Evolutionary conservation across 1,140 invertebrate genomes (phyloP).

Genomic region (Orchesella cincta): DNA sequence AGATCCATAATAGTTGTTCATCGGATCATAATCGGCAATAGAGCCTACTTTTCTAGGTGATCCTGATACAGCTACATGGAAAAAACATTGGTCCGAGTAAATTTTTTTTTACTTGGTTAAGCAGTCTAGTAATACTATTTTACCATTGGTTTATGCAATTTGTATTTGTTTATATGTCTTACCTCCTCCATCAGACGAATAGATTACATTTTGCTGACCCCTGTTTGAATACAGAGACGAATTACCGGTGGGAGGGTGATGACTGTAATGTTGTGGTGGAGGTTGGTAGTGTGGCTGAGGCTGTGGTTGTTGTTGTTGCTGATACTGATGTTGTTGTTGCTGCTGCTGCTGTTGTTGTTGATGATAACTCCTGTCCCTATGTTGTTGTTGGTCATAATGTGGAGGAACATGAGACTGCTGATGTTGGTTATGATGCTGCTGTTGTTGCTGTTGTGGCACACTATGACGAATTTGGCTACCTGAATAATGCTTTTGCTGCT

Average conservation of each 20-base stretch:
- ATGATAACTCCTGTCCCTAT: slow-evolving; percentile 32
- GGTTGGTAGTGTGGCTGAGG: slow-evolving; percentile 40
- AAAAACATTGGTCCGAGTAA: slow-evolving; percentile 20
- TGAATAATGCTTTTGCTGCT: slow-evolving; percentile 17
- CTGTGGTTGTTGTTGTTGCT: slow-evolving; percentile 39
- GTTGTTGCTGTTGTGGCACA: slow-evolving; percentile 31
- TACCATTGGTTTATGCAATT: not conserved
- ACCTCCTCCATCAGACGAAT: slow-evolving; percentile 67
- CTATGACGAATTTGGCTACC: slow-evolving; percentile 35
- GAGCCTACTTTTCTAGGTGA: slow-evolving; percentile 76
- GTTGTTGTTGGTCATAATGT: slow-evolving; percentile 35
- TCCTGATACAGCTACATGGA: slow-evolving; percentile 63
- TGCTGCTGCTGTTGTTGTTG: slow-evolving; percentile 42
- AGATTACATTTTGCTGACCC: slow-evolving; percentile 72
- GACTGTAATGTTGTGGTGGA: slow-evolving; percentile 39
- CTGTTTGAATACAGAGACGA: slow-evolving; percentile 74
- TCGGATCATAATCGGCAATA: slow-evolving; percentile 91
- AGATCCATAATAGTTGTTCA: slow-evolving; percentile 86
- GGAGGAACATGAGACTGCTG: too few species aligned
- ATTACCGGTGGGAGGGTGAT: slow-evolving; percentile 54
- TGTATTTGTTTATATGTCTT: not conserved
- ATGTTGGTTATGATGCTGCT: slow-evolving; percentile 27
- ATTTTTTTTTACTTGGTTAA: too few species aligned
- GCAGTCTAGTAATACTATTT: not conserved
- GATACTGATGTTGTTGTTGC: slow-evolving; percentile 39